phyloP scores from a whole-genome alignment of 37 sponge, comb jelly and placozoan species.

The Ephydatia muelleri region DNA sequence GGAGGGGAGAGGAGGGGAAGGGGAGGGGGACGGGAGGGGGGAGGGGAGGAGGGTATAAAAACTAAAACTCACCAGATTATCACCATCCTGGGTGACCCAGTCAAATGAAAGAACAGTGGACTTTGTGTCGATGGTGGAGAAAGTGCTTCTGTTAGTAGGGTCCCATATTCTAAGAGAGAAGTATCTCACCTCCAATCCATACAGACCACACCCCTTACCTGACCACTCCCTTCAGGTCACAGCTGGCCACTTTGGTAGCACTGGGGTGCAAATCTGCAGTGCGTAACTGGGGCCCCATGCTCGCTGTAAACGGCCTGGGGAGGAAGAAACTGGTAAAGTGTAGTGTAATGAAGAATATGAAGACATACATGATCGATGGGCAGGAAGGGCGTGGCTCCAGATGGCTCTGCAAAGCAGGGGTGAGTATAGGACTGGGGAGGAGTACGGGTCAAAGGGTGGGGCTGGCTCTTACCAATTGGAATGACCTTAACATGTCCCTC shows the following conservation, averaged over 20 bases:
- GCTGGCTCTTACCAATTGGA: background rate
- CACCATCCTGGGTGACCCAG: slow-evolving; percentile 68
- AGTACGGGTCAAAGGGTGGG: background rate
- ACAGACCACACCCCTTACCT: slow-evolving; percentile 47
- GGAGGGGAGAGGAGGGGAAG: slow-evolving; percentile 20
- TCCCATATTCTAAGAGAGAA: slow-evolving; percentile 44
- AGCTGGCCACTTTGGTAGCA: slow-evolving; percentile 72
- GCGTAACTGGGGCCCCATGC: slow-evolving; percentile 73
- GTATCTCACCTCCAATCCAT: background rate
- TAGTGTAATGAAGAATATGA: too few species aligned
- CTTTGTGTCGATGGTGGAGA: slow-evolving; percentile 35
- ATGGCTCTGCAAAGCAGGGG: slow-evolving; percentile 13
- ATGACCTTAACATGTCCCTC: background rate
- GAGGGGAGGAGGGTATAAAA: slow-evolving; percentile 19
- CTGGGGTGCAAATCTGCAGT: slow-evolving; percentile 85
- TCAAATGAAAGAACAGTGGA: slow-evolving; percentile 68
- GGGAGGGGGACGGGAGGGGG: slow-evolving; percentile 37
- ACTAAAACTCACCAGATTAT: slow-evolving; percentile 32
- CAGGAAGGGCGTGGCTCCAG: slow-evolving; percentile 39
- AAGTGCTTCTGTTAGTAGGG: slow-evolving; percentile 29
- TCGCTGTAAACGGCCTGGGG: slow-evolving; percentile 55
- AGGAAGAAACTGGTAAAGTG: background rate
- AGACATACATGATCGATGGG: slow-evolving; percentile 19
- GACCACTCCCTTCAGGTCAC: slow-evolving; percentile 67
- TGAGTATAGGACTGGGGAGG: background rate